Evolutionary conservation across 2,113 vertebrate genomes (phyloP).

Genomic region (Aegithalos caudatus): DNA sequence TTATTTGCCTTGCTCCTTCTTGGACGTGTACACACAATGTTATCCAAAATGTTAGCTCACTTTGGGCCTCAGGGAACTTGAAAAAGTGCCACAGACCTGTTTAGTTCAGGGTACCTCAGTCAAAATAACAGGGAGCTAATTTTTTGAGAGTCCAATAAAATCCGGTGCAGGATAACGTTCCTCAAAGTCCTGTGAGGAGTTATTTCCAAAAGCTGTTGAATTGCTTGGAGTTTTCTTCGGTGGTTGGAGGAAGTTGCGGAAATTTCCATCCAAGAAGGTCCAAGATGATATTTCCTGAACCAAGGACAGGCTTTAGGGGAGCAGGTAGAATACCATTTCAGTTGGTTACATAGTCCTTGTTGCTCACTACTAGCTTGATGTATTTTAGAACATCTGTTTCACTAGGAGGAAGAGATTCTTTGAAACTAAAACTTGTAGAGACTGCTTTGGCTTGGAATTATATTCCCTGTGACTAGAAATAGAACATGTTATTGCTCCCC

Average conservation of each 20-base stretch:
- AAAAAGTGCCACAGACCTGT: neutral
- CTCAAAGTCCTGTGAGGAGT: neutral
- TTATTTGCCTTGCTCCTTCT: neutral
- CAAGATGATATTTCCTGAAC: neutral
- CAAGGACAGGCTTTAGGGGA: neutral
- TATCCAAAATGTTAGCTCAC: neutral
- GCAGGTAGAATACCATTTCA: neutral
- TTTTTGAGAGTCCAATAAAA: neutral
- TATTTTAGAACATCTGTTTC: conserved; percentile 14
- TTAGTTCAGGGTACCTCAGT: neutral
- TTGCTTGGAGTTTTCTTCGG: neutral
- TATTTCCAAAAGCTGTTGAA: neutral
- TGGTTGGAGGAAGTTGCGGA: neutral
- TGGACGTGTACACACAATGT: fast-evolving
- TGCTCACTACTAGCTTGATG: neutral
- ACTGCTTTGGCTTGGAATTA: neutral
- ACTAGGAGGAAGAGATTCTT: neutral
- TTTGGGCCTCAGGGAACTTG: neutral
- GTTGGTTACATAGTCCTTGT: neutral
- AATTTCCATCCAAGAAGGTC: neutral
- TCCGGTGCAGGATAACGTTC: neutral
- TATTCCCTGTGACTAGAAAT: neutral
- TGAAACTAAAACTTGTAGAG: neutral
- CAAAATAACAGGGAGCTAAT: neutral
- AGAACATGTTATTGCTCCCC: neutral